Conservation (phyloP, 1,140 invertebrate genomes). For the Ephestia elutella region DNA sequence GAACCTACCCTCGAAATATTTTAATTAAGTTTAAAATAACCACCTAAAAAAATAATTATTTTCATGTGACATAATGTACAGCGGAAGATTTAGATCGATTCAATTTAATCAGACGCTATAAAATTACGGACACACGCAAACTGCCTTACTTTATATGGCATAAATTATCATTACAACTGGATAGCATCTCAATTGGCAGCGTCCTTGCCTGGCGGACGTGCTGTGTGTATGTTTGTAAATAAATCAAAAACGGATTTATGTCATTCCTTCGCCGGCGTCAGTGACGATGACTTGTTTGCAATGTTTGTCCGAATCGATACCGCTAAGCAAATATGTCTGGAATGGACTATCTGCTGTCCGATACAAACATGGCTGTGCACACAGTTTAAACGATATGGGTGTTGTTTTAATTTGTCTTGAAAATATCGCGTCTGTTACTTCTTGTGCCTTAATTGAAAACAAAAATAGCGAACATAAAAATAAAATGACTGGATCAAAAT, state of each 20-base stretch:
- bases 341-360: background rate
- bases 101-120: constrained; percentile 2
- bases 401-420: too few relatives aligned
- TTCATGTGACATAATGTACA: background rate
- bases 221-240: constrained; percentile 5
- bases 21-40: too few relatives aligned
- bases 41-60: too few relatives aligned
- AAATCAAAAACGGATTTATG: constrained; percentile 4
- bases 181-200: constrained; percentile 1
- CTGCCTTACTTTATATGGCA: background rate
- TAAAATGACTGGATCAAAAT: too few relatives aligned
- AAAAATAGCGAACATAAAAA: too few relatives aligned
- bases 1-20: too few relatives aligned
- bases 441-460: too few relatives aligned
- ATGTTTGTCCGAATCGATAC: background rate
- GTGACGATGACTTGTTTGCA: background rate
- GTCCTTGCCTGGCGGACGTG: constrained; percentile 1
- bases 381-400: background rate
- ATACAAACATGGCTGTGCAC: background rate
- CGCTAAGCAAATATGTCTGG: constrained; percentile 4
- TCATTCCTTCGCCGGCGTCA: background rate
- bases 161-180: constrained; percentile 5
- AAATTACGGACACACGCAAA: background rate
- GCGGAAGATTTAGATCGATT: background rate
- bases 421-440: too few relatives aligned